A percentile compares a stretch with the other conserved stretches of the same genome.
These are phyloP conservation scores for Pogonocherus hispidulus DNA, from an alignment of 2,888 invertebrate species.

Conservation along the genomic window DNA sequence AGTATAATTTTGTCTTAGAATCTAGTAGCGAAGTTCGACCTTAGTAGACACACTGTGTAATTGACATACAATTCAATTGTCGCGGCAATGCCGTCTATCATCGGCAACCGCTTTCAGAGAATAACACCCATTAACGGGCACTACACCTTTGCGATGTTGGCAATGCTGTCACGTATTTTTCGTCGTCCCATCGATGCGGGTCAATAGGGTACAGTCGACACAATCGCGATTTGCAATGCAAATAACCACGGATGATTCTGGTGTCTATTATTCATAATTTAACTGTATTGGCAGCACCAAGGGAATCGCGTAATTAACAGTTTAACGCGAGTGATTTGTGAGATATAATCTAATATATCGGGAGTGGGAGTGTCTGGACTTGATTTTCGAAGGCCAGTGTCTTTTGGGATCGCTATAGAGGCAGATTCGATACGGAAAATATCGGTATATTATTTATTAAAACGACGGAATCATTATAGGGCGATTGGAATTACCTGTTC, in stretches of 20 bases:
- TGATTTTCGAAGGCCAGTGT: neutral
- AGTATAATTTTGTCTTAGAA: no score
- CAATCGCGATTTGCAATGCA: constrained; percentile 10
- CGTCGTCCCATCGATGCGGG: neutral
- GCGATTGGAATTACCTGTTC: no score
- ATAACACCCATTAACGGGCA: no score
- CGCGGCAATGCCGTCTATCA: no score
- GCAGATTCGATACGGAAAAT: no score
- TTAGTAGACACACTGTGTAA: no score
- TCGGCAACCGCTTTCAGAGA: no score
- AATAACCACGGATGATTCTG: constrained; percentile 11
- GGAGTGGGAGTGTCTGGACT: neutral
- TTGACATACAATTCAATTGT: no score
- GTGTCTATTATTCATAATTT: constrained; percentile 27
- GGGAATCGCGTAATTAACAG: constrained; percentile 23
- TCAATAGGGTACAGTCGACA: neutral
- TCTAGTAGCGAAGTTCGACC: no score
- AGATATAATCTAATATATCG: constrained; percentile 10
- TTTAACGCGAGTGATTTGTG: constrained; percentile 12
- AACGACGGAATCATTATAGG: no score
- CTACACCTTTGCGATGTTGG: neutral
- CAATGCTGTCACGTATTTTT: neutral
- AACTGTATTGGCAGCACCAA: constrained; percentile 8
- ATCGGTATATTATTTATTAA: no score
- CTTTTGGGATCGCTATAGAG: no score